Evolutionary conservation across 2,797 vertebrate genomes (phyloP).

Genomic region (Spondyliosoma cantharus): DNA sequence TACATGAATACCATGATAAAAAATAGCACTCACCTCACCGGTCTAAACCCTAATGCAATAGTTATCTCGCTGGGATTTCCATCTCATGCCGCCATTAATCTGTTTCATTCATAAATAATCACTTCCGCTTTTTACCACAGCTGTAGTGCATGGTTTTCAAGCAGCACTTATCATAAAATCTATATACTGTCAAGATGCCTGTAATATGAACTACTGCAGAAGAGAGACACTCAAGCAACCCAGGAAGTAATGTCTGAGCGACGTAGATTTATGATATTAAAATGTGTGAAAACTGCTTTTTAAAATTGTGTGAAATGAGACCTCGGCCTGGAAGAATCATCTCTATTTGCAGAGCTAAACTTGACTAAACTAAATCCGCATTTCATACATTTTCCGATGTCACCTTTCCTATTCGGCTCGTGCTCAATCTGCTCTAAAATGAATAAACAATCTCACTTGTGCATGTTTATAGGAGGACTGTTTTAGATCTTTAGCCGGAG

Average conservation of each 20-base stretch:
- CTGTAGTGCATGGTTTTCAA: constrained; percentile 63
- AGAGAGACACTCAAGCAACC: constrained; percentile 31
- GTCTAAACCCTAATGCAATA: constrained; percentile 54
- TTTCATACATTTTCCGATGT: constrained; percentile 40
- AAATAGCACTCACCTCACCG: constrained; percentile 41
- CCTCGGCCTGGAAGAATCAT: not conserved
- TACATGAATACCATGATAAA: constrained; percentile 15
- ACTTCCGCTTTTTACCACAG: constrained; percentile 70
- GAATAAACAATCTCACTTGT: constrained; percentile 62
- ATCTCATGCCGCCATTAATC: constrained; percentile 56
- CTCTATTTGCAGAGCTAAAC: constrained; percentile 29
- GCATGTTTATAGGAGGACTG: constrained; percentile 61
- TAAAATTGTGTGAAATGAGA: constrained; percentile 4
- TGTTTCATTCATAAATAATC: constrained; percentile 79
- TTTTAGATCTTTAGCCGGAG: constrained; percentile 74
- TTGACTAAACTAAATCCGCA: constrained; percentile 27
- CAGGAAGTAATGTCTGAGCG: constrained; percentile 52
- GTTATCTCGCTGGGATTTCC: constrained; percentile 46
- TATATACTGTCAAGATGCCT: constrained; percentile 52
- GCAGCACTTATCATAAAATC: constrained; percentile 77
- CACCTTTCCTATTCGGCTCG: constrained; percentile 31
- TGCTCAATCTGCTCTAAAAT: constrained; percentile 48
- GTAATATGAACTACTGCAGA: constrained; percentile 41
- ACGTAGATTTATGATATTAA: constrained; percentile 20
- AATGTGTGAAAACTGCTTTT: not conserved